Percentiles rank a stretch among this genome's conserved stretches.
These are phyloP conservation scores for Cydia amplana DNA, from an alignment of 1,140 invertebrate species.

Conservation along the genomic window DNA sequence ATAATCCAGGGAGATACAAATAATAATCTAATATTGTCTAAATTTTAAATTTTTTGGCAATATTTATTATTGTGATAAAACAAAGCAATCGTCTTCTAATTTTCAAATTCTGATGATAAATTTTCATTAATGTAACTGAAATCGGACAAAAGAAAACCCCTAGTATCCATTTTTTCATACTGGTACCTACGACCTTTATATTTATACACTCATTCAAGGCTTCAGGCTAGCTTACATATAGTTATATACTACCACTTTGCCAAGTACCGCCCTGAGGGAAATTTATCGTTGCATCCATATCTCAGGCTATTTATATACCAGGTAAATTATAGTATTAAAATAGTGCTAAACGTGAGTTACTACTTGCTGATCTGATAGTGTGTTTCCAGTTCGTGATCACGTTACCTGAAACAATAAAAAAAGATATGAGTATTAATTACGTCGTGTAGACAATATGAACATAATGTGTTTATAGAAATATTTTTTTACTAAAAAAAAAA, in stretches of 20 bases:
- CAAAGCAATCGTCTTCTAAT: too few relatives aligned
- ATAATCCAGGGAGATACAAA: too few relatives aligned
- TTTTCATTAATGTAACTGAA: too few relatives aligned
- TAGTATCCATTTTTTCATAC: too few relatives aligned
- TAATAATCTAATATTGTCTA: too few relatives aligned
- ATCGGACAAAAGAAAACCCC: too few relatives aligned
- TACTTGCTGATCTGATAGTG: background rate
- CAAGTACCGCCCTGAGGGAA: constrained; percentile 3
- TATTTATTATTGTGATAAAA: too few relatives aligned
- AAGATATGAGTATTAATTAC: background rate
- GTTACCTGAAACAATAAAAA: constrained; percentile 14
- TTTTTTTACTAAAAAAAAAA: too few relatives aligned
- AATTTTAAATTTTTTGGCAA: too few relatives aligned
- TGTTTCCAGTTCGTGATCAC: background rate
- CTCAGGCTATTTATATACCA: background rate
- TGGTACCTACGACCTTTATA: too few relatives aligned
- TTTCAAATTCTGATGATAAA: too few relatives aligned
- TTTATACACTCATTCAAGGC: background rate
- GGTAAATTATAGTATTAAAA: background rate
- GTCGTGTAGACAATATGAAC: background rate
- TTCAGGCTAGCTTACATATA: background rate
- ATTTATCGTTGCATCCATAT: constrained; percentile 5
- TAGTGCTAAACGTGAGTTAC: background rate
- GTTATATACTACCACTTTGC: background rate
- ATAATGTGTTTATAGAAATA: background rate